Percentiles rank a stretch among this genome's conserved stretches.
phyloP scores from a whole-genome alignment of 2,797 vertebrate species.

The Netta rufina region DNA sequence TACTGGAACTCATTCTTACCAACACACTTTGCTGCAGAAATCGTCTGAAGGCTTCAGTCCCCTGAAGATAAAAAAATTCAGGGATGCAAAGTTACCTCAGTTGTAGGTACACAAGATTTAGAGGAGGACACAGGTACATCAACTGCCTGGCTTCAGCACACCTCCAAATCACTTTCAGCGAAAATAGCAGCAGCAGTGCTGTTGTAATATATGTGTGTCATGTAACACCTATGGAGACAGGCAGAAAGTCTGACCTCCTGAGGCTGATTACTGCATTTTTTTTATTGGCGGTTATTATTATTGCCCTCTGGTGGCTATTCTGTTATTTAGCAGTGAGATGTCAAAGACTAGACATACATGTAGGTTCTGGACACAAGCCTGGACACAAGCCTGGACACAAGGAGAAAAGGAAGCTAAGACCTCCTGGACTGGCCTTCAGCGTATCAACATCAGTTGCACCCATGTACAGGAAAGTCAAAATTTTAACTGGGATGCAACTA shows the following conservation, averaged over 20 bases:
- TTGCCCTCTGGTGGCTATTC: slow-evolving; percentile 28
- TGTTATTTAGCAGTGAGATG: not conserved
- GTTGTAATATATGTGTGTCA: not conserved
- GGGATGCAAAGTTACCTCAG: not conserved
- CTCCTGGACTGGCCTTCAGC: accelerated
- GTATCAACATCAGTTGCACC: not conserved
- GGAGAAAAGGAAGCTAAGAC: not conserved
- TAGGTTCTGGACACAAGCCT: not conserved
- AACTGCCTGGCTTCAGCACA: not conserved
- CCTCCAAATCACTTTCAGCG: not conserved
- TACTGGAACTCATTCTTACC: not conserved
- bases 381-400: not conserved
- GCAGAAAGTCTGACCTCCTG: not conserved
- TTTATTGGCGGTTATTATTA: not conserved
- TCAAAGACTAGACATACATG: too few species aligned
- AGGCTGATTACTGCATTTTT: not conserved
- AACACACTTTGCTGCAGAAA: not conserved
- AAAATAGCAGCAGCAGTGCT: not conserved
- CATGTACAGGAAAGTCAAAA: not conserved
- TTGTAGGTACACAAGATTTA: not conserved
- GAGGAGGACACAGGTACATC: not conserved
- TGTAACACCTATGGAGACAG: accelerated
- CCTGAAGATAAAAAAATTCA: not conserved
- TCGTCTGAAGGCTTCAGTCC: not conserved
- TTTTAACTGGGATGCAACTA: not conserved